Percentiles rank a stretch among this genome's conserved stretches.
These are phyloP conservation scores for Typhlichthys subterraneus DNA, from an alignment of 2,797 vertebrate genomes.

Conservation along the genomic window DNA sequence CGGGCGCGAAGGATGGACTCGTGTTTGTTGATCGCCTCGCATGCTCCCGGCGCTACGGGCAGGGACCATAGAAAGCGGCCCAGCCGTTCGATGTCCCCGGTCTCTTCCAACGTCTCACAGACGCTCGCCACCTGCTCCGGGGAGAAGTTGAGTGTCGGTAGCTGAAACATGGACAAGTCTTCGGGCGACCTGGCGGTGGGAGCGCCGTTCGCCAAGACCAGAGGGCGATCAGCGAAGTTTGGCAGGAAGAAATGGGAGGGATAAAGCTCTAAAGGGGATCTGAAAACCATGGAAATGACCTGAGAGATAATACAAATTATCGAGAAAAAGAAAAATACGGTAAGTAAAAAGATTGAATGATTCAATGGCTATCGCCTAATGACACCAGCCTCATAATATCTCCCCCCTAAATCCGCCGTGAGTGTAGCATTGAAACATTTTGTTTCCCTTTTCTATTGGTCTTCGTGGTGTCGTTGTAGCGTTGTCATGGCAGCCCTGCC, in stretches of 20 bases:
- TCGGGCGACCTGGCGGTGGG: conserved; percentile 94
- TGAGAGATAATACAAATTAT: conserved; percentile 89
- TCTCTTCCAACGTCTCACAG: conserved; percentile 99
- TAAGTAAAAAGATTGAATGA: conserved; percentile 93
- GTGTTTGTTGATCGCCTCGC: conserved; percentile 99
- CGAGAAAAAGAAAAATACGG: conserved; percentile 84
- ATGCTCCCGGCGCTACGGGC: conserved; percentile 97
- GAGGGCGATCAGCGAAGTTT: conserved; percentile 97
- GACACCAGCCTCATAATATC: conserved; percentile 99
- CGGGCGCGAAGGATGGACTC: conserved; percentile 98
- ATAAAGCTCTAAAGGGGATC: conserved; percentile 99
- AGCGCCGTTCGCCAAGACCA: conserved; percentile 93
- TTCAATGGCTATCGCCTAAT: conserved; percentile 98
- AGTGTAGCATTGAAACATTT: conserved; percentile 99
- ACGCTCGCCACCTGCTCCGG: conserved; percentile 99
- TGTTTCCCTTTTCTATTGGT: conserved; percentile 99
- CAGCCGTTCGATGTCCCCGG: conserved; percentile 98
- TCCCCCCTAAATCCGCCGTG: conserved; percentile 98
- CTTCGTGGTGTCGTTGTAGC: conserved; percentile 96
- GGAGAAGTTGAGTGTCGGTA: conserved; percentile 99
- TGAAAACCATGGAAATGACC: conserved; percentile 99
- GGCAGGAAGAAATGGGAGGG: conserved; percentile 99
- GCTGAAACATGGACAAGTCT: conserved; percentile 99
- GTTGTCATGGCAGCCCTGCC: conserved; percentile 99
- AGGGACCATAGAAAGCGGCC: conserved; percentile 98